Conservation (phyloP, 2,797 vertebrate genomes). For the Ptychobarbus kaznakovi region DNA sequence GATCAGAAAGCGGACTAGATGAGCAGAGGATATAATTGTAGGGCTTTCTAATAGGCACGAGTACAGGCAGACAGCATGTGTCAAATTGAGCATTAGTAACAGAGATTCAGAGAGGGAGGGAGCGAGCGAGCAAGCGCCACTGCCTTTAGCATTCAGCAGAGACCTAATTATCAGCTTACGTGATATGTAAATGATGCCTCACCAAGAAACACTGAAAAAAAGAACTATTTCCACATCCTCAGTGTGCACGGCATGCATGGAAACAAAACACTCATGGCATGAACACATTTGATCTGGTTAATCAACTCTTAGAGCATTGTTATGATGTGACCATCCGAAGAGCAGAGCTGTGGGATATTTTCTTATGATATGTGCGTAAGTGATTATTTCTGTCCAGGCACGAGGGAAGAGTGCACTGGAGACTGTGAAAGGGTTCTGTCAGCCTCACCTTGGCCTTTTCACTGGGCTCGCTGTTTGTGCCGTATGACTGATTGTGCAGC, state of each 20-base stretch:
- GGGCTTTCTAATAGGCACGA: conserved; percentile 14
- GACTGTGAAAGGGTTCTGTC: background rate
- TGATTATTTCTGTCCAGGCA: background rate
- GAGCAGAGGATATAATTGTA: conserved; percentile 27
- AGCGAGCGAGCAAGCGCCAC: background rate
- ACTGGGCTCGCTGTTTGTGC: conserved; percentile 84
- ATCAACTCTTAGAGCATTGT: conserved; percentile 15
- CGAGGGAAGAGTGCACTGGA: background rate
- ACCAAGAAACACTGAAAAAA: conserved; percentile 8
- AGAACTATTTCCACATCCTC: conserved; percentile 26
- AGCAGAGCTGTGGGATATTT: conserved; percentile 24
- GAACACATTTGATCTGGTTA: conserved; percentile 16
- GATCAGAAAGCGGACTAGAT: conserved; percentile 24
- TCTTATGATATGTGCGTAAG: background rate
- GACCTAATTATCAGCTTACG: conserved; percentile 39
- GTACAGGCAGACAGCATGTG: conserved; percentile 7
- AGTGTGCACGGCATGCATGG: conserved; percentile 66
- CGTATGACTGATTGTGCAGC: conserved; percentile 84
- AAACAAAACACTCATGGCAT: conserved; percentile 53
- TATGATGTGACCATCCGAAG: background rate
- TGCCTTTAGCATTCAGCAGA: conserved; percentile 29
- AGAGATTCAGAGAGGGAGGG: conserved; percentile 7
- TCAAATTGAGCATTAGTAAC: conserved; percentile 19
- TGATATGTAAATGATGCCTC: conserved; percentile 33
- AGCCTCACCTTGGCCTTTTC: conserved; percentile 88